Percentiles rank a stretch among this genome's conserved stretches.
These are phyloP conservation scores for Tragulus kanchil DNA, from an alignment of 2,113 vertebrate species.

Conservation along the genomic window DNA sequence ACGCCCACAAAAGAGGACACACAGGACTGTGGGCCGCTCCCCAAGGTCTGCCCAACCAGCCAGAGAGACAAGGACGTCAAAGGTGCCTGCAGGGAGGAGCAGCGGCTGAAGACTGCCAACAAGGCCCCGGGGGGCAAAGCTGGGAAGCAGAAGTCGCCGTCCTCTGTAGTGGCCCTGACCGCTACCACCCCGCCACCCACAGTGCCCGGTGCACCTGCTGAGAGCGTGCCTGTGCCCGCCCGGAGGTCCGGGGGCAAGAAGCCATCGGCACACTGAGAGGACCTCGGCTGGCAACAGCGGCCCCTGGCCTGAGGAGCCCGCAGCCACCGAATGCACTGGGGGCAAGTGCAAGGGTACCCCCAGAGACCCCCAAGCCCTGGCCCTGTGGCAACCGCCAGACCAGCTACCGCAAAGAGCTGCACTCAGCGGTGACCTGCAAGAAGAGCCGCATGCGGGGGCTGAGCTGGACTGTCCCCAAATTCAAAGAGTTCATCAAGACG, in stretches of 20 bases:
- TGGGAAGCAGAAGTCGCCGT: constrained; percentile 89
- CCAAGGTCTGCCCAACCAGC: constrained; percentile 85
- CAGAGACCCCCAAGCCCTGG: constrained; percentile 83
- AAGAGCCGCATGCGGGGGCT: constrained; percentile 86
- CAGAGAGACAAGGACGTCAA: constrained; percentile 88
- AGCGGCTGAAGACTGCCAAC: constrained; percentile 86
- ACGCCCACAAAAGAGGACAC: constrained; percentile 72
- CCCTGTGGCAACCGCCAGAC: constrained; percentile 78
- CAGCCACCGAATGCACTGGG: constrained; percentile 77
- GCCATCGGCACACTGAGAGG: constrained; percentile 84
- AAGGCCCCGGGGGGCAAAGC: constrained; percentile 89
- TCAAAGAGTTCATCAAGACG: constrained; percentile 88
- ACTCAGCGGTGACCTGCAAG: constrained; percentile 78
- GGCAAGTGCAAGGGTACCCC: constrained; percentile 70
- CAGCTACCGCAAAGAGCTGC: constrained; percentile 82
- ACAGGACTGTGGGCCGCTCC: constrained; percentile 87
- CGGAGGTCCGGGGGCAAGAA: constrained; percentile 86
- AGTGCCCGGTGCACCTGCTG: not conserved
- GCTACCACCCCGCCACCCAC: constrained; percentile 1
- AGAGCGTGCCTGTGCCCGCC: constrained; percentile 73
- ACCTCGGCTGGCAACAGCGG: constrained; percentile 82
- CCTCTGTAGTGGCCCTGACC: constrained; percentile 80
- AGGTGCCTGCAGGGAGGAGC: constrained; percentile 87
- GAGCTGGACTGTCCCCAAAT: constrained; percentile 86
- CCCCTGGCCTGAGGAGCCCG: constrained; percentile 80